Conservation (phyloP, 2,888 invertebrate species). For the Brenthis daphne region DNA sequence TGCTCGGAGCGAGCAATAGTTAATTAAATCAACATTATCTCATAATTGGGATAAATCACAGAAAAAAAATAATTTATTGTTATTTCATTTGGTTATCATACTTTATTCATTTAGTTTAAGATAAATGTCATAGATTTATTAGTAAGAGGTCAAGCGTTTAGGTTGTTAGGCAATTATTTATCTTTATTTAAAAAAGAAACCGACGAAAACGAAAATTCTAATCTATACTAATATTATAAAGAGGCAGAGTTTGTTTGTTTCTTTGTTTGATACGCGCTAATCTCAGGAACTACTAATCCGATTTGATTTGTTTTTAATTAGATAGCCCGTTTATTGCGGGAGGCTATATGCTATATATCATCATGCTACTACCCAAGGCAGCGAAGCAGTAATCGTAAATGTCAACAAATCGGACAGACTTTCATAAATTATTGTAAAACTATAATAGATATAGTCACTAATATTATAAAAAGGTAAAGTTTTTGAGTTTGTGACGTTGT, state of each 20-base stretch:
- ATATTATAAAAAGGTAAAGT: background rate
- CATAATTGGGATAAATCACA: slow-evolving; percentile 16
- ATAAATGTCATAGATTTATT: slow-evolving; percentile 9
- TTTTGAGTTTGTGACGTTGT: too few relatives aligned
- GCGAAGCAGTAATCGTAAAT: too few relatives aligned
- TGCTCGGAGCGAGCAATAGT: background rate
- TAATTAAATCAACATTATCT: slow-evolving; percentile 7
- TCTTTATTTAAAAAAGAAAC: background rate
- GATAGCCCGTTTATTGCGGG: too few relatives aligned
- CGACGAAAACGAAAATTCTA: background rate
- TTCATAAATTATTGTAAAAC: too few relatives aligned
- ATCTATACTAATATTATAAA: background rate
- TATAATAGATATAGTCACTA: background rate
- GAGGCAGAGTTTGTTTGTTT: too few relatives aligned
- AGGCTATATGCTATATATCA: too few relatives aligned
- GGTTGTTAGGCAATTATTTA: background rate
- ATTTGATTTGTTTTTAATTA: too few relatives aligned
- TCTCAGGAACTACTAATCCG: too few relatives aligned
- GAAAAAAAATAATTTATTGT: slow-evolving; percentile 17
- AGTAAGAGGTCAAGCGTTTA: slow-evolving; percentile 6
- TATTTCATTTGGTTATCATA: slow-evolving; percentile 19
- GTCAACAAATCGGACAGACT: too few relatives aligned
- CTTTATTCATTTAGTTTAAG: slow-evolving; percentile 12
- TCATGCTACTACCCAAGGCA: too few relatives aligned
- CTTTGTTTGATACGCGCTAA: too few relatives aligned